Evolutionary conservation across 2,113 vertebrate genomes (phyloP).

Genomic region (Larimichthys polyactis): DNA sequence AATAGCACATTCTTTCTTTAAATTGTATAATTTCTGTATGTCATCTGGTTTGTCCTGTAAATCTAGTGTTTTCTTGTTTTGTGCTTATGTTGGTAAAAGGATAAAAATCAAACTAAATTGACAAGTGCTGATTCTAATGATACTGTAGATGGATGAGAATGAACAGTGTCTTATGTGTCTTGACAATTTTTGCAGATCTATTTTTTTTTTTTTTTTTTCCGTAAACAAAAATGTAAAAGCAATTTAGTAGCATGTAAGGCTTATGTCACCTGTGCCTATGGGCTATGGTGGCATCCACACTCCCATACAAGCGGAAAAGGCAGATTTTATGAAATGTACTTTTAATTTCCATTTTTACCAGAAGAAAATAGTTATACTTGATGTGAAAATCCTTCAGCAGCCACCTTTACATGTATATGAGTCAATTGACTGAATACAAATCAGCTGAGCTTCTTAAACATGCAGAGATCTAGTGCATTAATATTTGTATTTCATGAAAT

Average conservation of each 20-base stretch:
- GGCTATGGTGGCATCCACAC: background rate
- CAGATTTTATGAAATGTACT: background rate
- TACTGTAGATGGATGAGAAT: background rate
- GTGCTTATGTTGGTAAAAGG: background rate
- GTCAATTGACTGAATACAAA: constrained; percentile 10
- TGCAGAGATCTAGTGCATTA: constrained; percentile 1
- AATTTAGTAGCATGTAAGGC: background rate
- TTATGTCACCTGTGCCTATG: background rate
- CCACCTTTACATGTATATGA: background rate
- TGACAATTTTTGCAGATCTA: background rate
- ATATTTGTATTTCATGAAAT: constrained; percentile 43
- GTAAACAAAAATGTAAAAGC: background rate
- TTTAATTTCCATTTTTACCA: background rate
- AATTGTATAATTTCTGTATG: background rate
- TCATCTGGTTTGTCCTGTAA: background rate
- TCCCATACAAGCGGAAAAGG: background rate
- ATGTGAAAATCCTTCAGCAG: background rate
- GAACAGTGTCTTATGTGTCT: background rate
- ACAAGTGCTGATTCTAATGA: background rate
- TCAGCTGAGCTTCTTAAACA: background rate
- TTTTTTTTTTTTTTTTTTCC: background rate
- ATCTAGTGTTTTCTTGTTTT: background rate
- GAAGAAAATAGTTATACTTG: background rate
- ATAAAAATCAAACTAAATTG: background rate
- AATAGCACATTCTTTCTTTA: no score